A percentile compares a stretch with the other conserved stretches of the same genome.
These are phyloP conservation scores for Eristalis intricaria DNA, from an alignment of 2,888 invertebrate genomes.

Conservation along the genomic window DNA sequence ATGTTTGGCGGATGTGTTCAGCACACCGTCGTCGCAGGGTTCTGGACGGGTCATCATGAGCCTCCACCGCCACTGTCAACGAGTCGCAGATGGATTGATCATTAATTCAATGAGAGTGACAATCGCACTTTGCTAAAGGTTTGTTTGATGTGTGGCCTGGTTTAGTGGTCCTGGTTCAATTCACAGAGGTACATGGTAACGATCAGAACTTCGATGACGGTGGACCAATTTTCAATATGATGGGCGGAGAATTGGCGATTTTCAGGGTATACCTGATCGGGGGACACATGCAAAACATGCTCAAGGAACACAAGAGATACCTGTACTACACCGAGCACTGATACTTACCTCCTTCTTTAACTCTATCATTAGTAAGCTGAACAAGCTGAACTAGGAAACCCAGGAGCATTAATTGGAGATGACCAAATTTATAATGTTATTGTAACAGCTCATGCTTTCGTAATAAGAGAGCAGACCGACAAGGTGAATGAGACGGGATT, in stretches of 20 bases:
- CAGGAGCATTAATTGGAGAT: too few relatives aligned
- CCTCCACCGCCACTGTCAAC: conserved; percentile 78
- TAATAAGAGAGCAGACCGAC: too few relatives aligned
- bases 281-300: conserved; percentile 86
- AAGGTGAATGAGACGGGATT: too few relatives aligned
- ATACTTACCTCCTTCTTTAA: too few relatives aligned
- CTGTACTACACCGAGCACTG: conserved; percentile 91
- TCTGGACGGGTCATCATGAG: conserved; percentile 81
- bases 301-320: conserved; percentile 83
- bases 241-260: conserved; percentile 89
- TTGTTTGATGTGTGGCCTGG: too few relatives aligned
- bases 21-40: neutral
- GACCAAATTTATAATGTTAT: too few relatives aligned
- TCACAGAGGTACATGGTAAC: conserved; percentile 83
- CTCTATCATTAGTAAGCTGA: too few relatives aligned
- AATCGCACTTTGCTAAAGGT: conserved; percentile 83
- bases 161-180: too few relatives aligned
- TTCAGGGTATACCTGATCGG: conserved; percentile 82
- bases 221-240: conserved; percentile 84
- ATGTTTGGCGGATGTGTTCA: neutral
- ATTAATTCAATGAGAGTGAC: conserved; percentile 84
- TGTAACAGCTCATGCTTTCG: too few relatives aligned
- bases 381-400: too few relatives aligned
- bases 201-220: conserved; percentile 81
- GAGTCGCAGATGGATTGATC: conserved; percentile 81